phyloP scores from a whole-genome alignment of 2,797 vertebrate genomes.

The Phoebastria nigripes region DNA sequence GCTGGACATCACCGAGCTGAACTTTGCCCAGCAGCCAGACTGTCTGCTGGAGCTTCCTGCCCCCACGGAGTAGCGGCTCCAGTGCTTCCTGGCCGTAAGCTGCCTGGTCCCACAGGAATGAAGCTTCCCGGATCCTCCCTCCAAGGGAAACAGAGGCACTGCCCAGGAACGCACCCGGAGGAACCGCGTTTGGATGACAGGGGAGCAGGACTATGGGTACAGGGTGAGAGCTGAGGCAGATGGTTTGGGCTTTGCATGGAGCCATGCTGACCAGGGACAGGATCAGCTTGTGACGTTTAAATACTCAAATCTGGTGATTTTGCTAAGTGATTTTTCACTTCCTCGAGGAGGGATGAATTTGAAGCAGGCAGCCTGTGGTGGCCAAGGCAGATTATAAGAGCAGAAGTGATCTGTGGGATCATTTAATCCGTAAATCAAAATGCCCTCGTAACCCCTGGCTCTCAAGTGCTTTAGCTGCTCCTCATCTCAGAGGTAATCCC shows the following conservation, averaged over 20 bases:
- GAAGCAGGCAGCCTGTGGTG: not conserved
- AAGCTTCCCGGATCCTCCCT: not conserved
- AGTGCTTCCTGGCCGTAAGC: not conserved
- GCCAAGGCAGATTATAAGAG: not conserved
- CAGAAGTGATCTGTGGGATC: not conserved
- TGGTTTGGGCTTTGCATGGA: not conserved
- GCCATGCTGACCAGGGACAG: not conserved
- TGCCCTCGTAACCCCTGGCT: not conserved
- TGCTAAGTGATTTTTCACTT: not conserved
- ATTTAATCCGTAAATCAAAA: not conserved
- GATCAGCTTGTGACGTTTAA: not conserved
- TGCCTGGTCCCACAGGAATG: not conserved
- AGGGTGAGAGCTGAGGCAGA: not conserved
- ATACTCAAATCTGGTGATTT: not conserved
- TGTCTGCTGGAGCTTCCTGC: slow-evolving; percentile 25
- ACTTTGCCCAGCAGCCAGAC: not conserved
- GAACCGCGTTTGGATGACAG: accelerated
- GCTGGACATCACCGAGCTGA: accelerated
- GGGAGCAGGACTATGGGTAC: not conserved
- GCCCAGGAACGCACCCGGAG: accelerated
- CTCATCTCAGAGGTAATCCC: not conserved
- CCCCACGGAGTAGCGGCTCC: not conserved
- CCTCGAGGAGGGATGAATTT: not conserved
- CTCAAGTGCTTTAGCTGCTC: not conserved
- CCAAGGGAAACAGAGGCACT: not conserved